Evolutionary conservation across 2,888 invertebrate genomes (phyloP).

Genomic region (Liodrosophila aerea): DNA sequence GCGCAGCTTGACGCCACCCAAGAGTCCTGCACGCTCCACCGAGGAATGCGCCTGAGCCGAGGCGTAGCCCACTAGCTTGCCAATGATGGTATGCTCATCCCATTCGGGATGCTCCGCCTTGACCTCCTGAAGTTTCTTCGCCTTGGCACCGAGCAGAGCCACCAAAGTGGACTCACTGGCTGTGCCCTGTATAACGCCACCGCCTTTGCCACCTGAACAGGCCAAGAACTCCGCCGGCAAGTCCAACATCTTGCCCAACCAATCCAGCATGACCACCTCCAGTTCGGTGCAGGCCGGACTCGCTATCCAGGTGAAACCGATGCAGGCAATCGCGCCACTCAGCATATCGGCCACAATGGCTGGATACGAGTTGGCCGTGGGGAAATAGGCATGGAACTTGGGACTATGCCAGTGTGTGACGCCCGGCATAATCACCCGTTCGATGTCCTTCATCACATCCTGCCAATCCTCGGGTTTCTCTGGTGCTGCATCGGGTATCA

Average conservation of each 20-base stretch:
- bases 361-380: conserved; percentile 96
- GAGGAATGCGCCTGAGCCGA: conserved; percentile 96
- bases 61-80: conserved; percentile 92
- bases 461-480: conserved; percentile 93
- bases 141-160: conserved; percentile 94
- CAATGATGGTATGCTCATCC: conserved; percentile 88
- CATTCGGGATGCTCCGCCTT: conserved; percentile 89
- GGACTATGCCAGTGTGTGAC: conserved; percentile 99
- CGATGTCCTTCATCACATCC: conserved; percentile 95
- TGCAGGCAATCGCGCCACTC: conserved; percentile 96
- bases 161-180: conserved; percentile 97
- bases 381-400: conserved; percentile 97
- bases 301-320: conserved; percentile 97
- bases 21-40: conserved; percentile 94
- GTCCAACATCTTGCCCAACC: conserved; percentile 96
- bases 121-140: conserved; percentile 86
- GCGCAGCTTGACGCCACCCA: conserved; percentile 92
- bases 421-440: conserved; percentile 98
- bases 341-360: conserved; percentile 97
- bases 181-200: conserved; percentile 96
- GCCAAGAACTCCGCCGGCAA: conserved; percentile 93
- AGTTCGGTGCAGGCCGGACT: conserved; percentile 98
- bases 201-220: conserved; percentile 91
- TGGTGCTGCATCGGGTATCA: conserved; percentile 94
- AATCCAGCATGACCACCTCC: conserved; percentile 97